Conservation (phyloP, 2,888 invertebrate species). For the Labia minor region DNA sequence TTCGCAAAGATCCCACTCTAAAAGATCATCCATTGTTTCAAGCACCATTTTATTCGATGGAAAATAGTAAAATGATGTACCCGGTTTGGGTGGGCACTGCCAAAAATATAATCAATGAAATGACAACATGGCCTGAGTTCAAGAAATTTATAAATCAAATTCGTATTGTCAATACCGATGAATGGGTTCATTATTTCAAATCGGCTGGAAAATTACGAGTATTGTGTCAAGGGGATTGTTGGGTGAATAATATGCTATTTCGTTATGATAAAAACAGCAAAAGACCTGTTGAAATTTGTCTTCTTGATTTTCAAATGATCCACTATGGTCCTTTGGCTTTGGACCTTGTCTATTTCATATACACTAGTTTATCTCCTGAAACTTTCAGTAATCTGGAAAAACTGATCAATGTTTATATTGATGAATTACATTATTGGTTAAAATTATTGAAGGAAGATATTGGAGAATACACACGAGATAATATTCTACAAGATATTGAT, state of each 20-base stretch:
- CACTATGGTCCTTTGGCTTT: slow-evolving; percentile 22
- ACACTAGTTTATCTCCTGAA: slow-evolving; percentile 19
- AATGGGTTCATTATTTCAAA: neutral
- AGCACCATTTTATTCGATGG: neutral
- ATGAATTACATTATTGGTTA: neutral
- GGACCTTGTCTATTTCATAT: slow-evolving; percentile 25
- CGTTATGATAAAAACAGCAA: neutral
- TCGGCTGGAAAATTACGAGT: slow-evolving; percentile 8
- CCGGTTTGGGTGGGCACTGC: neutral
- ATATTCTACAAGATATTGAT: neutral
- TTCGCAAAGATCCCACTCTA: neutral
- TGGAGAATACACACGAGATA: neutral
- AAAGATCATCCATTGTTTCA: neutral
- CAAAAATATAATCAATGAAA: neutral
- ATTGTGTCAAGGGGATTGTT: slow-evolving; percentile 25
- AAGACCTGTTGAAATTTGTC: slow-evolving; percentile 18
- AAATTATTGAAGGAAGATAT: neutral
- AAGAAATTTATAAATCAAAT: slow-evolving; percentile 20
- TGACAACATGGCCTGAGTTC: slow-evolving; percentile 19
- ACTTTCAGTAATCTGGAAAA: neutral
- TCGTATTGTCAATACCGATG: neutral
- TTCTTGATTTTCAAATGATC: slow-evolving; percentile 24
- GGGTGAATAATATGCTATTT: slow-evolving; percentile 25
- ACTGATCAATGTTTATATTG: neutral
- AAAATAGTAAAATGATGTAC: neutral